phyloP scores from a whole-genome alignment of 2,797 vertebrate species.

The Cheirogaleus major region DNA sequence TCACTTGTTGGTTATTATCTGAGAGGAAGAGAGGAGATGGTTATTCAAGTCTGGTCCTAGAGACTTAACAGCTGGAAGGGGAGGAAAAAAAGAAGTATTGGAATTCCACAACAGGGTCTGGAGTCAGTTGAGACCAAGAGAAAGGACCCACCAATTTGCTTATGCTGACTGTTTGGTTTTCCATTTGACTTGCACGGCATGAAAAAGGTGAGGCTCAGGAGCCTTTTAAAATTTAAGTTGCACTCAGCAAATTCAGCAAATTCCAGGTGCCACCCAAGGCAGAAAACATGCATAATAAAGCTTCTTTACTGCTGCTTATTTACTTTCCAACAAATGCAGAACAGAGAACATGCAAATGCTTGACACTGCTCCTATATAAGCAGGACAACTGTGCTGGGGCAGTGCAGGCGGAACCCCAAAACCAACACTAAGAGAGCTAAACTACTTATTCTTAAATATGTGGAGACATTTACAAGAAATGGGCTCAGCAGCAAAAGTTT shows the following conservation, averaged over 20 bases:
- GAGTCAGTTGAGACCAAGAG: constrained; percentile 1
- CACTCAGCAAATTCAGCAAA: constrained; percentile 57
- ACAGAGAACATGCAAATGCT: constrained; percentile 44
- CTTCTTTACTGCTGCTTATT: constrained; percentile 48
- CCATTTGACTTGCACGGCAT: constrained; percentile 45
- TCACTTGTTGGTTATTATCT: constrained; percentile 1
- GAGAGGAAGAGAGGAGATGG: background rate
- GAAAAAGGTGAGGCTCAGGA: constrained; percentile 46
- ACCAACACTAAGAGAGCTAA: constrained; percentile 20
- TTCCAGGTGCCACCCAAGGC: constrained; percentile 68
- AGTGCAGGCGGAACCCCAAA: background rate
- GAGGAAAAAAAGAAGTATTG: background rate
- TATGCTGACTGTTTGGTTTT: constrained; percentile 54
- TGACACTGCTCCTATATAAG: background rate
- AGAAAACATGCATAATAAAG: constrained; percentile 55
- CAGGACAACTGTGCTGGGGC: background rate
- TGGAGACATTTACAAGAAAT: constrained; percentile 63
- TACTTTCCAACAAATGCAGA: constrained; percentile 31
- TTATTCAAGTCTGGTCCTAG: constrained; percentile 42
- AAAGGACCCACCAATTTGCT: background rate
- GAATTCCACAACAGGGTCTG: constrained; percentile 27
- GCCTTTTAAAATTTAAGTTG: constrained; percentile 68
- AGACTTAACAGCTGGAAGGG: constrained; percentile 31
- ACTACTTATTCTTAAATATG: constrained; percentile 47
- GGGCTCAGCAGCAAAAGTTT: constrained; percentile 51